Base-by-base conservation (phyloP, 2,888 invertebrate genomes). In the Bombylius major region DNA sequence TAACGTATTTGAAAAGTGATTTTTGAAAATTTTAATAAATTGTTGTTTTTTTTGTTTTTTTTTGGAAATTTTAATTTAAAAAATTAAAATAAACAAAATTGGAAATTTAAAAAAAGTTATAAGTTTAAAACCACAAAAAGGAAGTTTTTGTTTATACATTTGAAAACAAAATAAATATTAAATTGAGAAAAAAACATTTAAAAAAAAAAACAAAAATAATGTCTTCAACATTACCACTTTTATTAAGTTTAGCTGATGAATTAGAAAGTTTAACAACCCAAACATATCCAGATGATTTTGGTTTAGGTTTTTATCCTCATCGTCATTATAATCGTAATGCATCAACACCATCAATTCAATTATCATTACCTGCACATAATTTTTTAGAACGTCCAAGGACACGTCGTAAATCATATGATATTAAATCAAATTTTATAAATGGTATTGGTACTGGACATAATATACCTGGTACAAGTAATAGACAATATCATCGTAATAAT, bases 401-500 rank as follows among this genome's bases (percentile, higher is more conserved):
- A 14, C 44, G 50, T 5, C 39, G 39, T 42, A 42, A 11, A 11
- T 42, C 39, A 8, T 42, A 42, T 42, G 39, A 42, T 11, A 11
- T 42, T 5, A 42, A 42, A 42, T 7, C 34, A 36, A 36, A 36
- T 36, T 23, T 23, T 23, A 23, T 23, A 23, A 23, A 23, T 23
- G 23, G 23, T 23, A 23, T 23, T 23, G 23, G 23, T 23, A 23
- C 23, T 23, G 23, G 23, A 23, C 23, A 23, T 23, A 23, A 23
- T 23, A 23, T 23, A 23, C 5, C 5, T 36, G 5, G 5, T 7
- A 36, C 34, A 36, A 36, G 8, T 7, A 36, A 36, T 36, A 4
- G 11, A 11, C 39, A 11, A 11, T 42, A 42, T 11, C 60, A 76
- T 14, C 82, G 82, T 65, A 80, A 81, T n/a, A 81, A 84, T 64